Conservation (phyloP, 2,888 invertebrate genomes). For the Netelia virgata region DNA sequence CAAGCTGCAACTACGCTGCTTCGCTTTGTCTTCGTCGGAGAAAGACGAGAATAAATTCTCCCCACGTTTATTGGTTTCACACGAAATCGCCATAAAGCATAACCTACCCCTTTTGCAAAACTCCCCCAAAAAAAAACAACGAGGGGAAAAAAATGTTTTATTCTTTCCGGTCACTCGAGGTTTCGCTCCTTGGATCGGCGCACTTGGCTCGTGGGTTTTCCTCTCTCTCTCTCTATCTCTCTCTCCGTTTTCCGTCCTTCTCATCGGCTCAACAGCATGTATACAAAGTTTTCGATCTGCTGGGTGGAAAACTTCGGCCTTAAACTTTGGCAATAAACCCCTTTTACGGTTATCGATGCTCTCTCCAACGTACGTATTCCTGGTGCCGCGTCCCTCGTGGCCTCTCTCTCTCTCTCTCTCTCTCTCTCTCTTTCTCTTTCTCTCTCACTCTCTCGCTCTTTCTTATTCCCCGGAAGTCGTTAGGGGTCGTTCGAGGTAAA, state of each 20-base stretch:
- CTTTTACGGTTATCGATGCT: constrained; percentile 65
- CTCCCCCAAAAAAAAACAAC: background rate
- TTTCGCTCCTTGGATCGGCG: constrained; percentile 38
- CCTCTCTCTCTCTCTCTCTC: constrained; percentile 20
- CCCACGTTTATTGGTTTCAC: background rate
- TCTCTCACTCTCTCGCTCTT: constrained; percentile 14
- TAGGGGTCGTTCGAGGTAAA: constrained; percentile 61
- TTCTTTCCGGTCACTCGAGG: constrained; percentile 67
- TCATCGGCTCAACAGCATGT: constrained; percentile 50
- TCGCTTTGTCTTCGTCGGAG: background rate
- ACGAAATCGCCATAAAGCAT: constrained; percentile 1
- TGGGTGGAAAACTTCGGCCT: constrained; percentile 55
- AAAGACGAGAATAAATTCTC: background rate
- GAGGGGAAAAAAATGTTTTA: background rate
- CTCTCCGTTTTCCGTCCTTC: constrained; percentile 10
- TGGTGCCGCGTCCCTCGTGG: background rate
- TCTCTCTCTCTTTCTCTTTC: constrained; percentile 17
- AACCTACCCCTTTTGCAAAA: background rate
- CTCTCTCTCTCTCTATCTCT: background rate
- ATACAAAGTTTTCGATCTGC: constrained; percentile 60
- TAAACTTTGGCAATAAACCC: constrained; percentile 64
- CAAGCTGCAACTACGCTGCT: too few species aligned
- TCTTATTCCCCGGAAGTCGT: constrained; percentile 48
- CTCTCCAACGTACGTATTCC: constrained; percentile 21
- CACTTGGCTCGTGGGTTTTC: constrained; percentile 35